phyloP scores from a whole-genome alignment of 92 coral and sea anemone genomes.

The Pocillopora grandis region DNA sequence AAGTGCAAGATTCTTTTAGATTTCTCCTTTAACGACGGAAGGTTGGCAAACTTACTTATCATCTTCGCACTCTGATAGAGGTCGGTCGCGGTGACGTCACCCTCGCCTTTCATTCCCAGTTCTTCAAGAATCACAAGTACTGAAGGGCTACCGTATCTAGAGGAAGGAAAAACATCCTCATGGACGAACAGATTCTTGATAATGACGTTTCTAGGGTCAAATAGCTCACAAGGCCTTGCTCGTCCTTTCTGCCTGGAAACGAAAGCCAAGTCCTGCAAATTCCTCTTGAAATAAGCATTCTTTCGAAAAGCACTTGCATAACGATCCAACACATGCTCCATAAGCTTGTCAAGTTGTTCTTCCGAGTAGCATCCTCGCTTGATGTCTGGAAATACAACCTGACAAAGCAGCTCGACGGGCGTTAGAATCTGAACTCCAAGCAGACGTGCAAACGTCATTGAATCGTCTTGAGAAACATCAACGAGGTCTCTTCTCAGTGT shows the following conservation, averaged over 20 bases:
- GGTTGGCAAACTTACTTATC: neutral
- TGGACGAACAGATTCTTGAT: slow-evolving; percentile 22
- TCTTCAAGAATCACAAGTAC: slow-evolving; percentile 37
- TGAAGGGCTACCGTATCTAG: slow-evolving; percentile 6
- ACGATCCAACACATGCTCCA: slow-evolving; percentile 41
- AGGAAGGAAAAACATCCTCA: slow-evolving; percentile 55
- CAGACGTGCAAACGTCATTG: slow-evolving; percentile 49
- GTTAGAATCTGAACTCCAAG: slow-evolving; percentile 38
- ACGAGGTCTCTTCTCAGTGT: slow-evolving; percentile 33
- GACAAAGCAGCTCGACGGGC: slow-evolving; percentile 32
- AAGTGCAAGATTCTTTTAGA: slow-evolving; percentile 32
- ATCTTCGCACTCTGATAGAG: slow-evolving; percentile 30
- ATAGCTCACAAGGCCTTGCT: slow-evolving; percentile 50
- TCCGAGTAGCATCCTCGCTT: slow-evolving; percentile 34
- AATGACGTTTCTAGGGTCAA: slow-evolving; percentile 50
- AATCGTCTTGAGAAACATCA: slow-evolving; percentile 45
- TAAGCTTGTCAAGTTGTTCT: slow-evolving; percentile 51
- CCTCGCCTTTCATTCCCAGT: slow-evolving; percentile 51
- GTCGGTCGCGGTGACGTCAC: slow-evolving; percentile 19
- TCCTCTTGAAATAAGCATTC: neutral
- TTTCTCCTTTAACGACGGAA: slow-evolving; percentile 17
- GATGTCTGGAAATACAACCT: slow-evolving; percentile 52
- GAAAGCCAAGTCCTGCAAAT: slow-evolving; percentile 47
- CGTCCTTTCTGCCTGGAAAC: slow-evolving; percentile 37
- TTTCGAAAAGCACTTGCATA: slow-evolving; percentile 4